Conservation (phyloP, 2,888 invertebrate genomes). For the Apamea epomidion region DNA sequence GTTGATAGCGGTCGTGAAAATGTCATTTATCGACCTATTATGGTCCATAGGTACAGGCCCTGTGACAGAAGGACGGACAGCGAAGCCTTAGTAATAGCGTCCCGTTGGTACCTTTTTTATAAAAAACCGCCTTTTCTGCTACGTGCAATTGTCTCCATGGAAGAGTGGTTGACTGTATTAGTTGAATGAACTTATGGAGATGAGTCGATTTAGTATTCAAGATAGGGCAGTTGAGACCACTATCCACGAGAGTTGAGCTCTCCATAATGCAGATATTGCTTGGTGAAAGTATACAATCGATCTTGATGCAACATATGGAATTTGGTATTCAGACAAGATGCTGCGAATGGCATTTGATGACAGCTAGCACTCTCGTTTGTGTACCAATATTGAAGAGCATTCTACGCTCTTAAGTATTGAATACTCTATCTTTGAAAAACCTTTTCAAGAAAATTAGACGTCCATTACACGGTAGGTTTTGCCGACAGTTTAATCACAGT, state of each 20-base stretch:
- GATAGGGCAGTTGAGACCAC: slow-evolving; percentile 26
- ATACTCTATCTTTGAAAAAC: background rate
- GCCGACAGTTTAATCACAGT: background rate
- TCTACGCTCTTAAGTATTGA: background rate
- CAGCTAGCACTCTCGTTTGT: slow-evolving; percentile 6
- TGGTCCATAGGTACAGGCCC: background rate
- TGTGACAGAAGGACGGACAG: background rate
- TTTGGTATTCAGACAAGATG: slow-evolving; percentile 28
- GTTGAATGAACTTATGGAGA: slow-evolving; percentile 29
- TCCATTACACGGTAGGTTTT: background rate
- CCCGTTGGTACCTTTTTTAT: background rate
- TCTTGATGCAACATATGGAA: slow-evolving; percentile 17
- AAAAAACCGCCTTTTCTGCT: background rate
- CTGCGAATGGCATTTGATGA: slow-evolving; percentile 22
- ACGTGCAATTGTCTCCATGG: background rate
- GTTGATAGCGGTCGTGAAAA: too few species aligned
- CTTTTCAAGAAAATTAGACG: background rate
- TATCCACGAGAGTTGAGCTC: background rate
- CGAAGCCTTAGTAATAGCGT: background rate
- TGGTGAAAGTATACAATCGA: slow-evolving; percentile 15
- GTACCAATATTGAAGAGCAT: background rate
- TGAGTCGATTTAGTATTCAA: slow-evolving; percentile 42
- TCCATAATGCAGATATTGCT: slow-evolving; percentile 19
- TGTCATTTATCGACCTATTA: background rate
- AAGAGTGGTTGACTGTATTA: background rate